Conservation (phyloP, 1,140 invertebrate species). For the Linepithema humile region DNA sequence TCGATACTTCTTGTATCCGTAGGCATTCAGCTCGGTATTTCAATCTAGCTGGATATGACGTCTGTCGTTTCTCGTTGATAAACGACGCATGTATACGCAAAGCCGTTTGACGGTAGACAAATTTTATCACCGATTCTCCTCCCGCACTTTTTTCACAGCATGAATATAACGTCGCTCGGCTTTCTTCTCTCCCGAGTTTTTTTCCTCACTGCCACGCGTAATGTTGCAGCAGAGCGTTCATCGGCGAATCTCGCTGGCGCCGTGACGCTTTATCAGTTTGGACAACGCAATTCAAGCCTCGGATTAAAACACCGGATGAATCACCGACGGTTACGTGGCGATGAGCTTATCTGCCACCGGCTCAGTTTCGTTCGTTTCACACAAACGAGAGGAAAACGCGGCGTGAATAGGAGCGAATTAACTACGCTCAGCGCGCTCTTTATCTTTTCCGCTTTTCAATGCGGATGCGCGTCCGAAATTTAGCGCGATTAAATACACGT, state of each 20-base stretch:
- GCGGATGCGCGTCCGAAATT: background rate
- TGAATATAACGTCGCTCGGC: no score
- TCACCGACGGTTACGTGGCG: constrained; percentile 48
- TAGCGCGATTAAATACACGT: background rate
- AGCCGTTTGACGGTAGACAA: background rate
- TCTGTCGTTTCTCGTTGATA: background rate
- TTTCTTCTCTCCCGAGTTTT: background rate
- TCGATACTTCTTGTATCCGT: background rate
- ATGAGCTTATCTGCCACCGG: constrained; percentile 35
- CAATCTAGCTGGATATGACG: background rate
- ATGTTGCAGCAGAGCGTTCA: background rate
- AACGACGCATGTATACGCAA: background rate
- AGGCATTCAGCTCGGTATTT: background rate
- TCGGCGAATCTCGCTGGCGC: constrained; percentile 29
- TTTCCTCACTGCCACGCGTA: background rate
- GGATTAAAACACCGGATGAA: constrained; percentile 64
- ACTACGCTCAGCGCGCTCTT: background rate
- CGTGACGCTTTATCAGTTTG: constrained; percentile 57
- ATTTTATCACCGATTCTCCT: constrained; percentile 1
- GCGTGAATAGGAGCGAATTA: background rate
- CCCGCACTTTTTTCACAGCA: background rate
- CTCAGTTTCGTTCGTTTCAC: constrained; percentile 20
- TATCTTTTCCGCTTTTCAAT: background rate
- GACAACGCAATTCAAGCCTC: constrained; percentile 42
- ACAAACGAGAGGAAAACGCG: background rate